Conservation (phyloP, 2,113 vertebrate species). For the Anarhynchus alexandrinus region DNA sequence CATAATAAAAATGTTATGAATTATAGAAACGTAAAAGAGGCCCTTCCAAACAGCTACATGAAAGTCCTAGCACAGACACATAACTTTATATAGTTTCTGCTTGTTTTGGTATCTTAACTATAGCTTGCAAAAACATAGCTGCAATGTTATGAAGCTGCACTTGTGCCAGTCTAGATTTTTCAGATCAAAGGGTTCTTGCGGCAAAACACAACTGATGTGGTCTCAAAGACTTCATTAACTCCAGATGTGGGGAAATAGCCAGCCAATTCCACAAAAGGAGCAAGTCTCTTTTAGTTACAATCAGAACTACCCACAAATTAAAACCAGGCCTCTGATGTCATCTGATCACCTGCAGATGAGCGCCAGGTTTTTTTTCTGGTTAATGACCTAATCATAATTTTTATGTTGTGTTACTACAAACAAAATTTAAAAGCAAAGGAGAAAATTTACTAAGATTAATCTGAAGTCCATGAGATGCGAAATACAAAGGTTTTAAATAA, state of each 20-base stretch:
- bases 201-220: conserved; percentile 91
- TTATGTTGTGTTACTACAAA: conserved; percentile 67
- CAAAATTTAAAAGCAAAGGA: conserved; percentile 59
- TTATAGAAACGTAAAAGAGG: conserved; percentile 20
- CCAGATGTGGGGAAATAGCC: conserved; percentile 86
- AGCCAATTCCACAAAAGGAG: conserved; percentile 80
- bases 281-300: conserved; percentile 75
- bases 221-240: conserved; percentile 88
- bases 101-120: conserved; percentile 71
- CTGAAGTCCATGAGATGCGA: background rate
- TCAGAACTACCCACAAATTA: conserved; percentile 84
- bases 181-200: conserved; percentile 85
- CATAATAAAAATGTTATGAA: conserved; percentile 57
- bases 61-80: conserved; percentile 47
- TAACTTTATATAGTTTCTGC: conserved; percentile 56
- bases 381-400: conserved; percentile 74
- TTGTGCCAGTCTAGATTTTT: conserved; percentile 81
- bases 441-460: conserved; percentile 32
- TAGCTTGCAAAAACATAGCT: conserved; percentile 73
- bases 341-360: conserved; percentile 78
- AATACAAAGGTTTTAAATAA: background rate
- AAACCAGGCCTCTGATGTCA: conserved; percentile 82
- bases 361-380: conserved; percentile 63
- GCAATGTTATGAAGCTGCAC: conserved; percentile 78
- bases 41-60: conserved; percentile 45